Base-by-base conservation (phyloP, 2,797 vertebrate genomes). In the Phrynocephalus guinanensis region DNA sequence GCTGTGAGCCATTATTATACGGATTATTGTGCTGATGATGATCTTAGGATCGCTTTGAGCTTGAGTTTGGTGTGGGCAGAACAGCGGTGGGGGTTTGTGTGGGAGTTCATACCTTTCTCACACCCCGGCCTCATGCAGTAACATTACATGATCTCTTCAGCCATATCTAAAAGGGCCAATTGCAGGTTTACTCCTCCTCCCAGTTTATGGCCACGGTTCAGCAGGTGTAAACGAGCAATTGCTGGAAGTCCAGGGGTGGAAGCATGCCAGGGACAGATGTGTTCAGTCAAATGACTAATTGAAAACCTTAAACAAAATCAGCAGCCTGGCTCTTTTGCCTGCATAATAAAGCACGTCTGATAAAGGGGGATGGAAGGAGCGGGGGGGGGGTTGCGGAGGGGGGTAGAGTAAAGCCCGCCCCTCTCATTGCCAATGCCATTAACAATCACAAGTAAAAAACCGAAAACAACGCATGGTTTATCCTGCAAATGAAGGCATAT, bases 391-490 rank as follows among this genome's bases (percentile, higher is more conserved):
- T 38, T 38, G 3, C 30, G 76, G 20, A 44, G 63, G n/a, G 28
- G 24, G 26, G 18, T 56, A 56, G 16, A 70, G 13, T 38, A 52
- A 60, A 22, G 48, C 60, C 80, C 96, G 98, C 98, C 98, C 98
- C 97, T 97, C 98, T 99, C 98, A 98, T 99, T 98, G 99, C 96
- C 96, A 91, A 97, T 98, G 97, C 98, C 98, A 99, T 99, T 99
- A 99, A 99, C 98, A 99, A 99, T 98, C 98, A 98, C 97, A 98
- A 98, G 98, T 97, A 98, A 98, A 98, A 98, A 99, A 44, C 99
- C 99, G 98, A 99, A 99, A 99, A 99, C 98, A 99, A 98, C 98
- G 97, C 98, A 98, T 97, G 98, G 99, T 98, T 99, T 99, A 99
- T 99, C 99, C 98, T 97, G 98, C 98, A 99, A 99, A 99, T 99